These are phyloP conservation scores for Pycnonotus jocosus DNA, from an alignment of 2,113 vertebrate genomes.

Conservation along the genomic window DNA sequence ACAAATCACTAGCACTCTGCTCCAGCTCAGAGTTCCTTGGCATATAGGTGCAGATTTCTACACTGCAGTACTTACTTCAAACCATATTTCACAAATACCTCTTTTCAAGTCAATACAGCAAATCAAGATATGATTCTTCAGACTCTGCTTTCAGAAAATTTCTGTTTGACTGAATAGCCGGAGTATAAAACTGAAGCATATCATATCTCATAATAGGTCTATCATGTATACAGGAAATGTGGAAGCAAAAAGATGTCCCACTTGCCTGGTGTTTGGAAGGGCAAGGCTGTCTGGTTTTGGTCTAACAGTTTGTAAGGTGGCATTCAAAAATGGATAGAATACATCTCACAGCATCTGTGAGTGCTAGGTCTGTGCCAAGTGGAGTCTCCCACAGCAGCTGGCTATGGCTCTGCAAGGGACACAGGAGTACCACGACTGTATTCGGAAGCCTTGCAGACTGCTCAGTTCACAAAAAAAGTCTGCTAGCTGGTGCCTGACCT, in stretches of 20 bases:
- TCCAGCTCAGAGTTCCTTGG: not conserved
- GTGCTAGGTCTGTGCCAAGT: not conserved
- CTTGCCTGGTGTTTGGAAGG: not conserved
- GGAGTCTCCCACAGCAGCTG: not conserved
- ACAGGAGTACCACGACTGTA: no score
- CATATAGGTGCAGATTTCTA: not conserved
- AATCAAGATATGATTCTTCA: not conserved
- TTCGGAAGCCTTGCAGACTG: not conserved
- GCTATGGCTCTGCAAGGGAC: not conserved
- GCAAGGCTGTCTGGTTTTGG: not conserved
- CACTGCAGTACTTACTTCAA: not conserved
- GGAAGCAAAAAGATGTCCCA: not conserved
- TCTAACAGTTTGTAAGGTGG: not conserved
- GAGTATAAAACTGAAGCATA: not conserved
- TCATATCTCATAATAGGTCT: not conserved
- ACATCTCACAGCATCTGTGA: accelerated
- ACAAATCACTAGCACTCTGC: not conserved
- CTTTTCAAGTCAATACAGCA: not conserved
- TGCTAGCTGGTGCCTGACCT: not conserved
- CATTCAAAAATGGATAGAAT: not conserved
- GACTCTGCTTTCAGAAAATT: not conserved
- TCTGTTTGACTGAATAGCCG: not conserved
- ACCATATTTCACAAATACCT: not conserved
- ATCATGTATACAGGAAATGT: not conserved
- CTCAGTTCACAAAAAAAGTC: not conserved